phyloP scores from a whole-genome alignment of 2,888 invertebrate species.

The Hypolimnas misippus region DNA sequence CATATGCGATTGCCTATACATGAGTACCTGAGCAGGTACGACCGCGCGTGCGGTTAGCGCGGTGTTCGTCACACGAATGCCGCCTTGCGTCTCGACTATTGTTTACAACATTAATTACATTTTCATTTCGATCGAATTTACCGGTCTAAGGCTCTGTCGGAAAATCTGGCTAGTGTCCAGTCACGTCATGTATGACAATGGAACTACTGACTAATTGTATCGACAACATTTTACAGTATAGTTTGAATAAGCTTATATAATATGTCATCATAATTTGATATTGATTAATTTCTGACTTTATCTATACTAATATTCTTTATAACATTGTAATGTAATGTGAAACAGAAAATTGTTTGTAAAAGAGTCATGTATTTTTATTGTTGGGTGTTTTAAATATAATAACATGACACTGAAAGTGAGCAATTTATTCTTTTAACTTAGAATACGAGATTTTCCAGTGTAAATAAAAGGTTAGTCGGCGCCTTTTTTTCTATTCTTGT shows the following conservation, averaged over 20 bases:
- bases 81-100: constrained; percentile 67
- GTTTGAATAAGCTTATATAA: not conserved
- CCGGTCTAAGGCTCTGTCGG: constrained; percentile 74
- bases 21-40: constrained; percentile 56
- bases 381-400: too few species aligned
- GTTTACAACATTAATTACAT: constrained; percentile 81
- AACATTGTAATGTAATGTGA: too few species aligned
- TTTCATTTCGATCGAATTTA: constrained; percentile 78
- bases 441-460: too few species aligned
- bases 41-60: constrained; percentile 68
- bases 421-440: too few species aligned
- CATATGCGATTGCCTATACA: constrained; percentile 58
- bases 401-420: too few species aligned
- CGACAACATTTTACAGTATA: not conserved
- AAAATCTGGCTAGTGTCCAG: constrained; percentile 68
- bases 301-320: too few species aligned
- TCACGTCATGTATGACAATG: constrained; percentile 48
- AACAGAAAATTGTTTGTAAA: too few species aligned
- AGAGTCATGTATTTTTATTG: too few species aligned
- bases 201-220: constrained; percentile 18
- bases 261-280: not conserved
- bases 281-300: too few species aligned
- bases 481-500: too few species aligned
- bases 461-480: too few species aligned
- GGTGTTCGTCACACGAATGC: constrained; percentile 77